Conservation (phyloP, 2,888 invertebrate genomes). For the Chydorus sphaericus region DNA sequence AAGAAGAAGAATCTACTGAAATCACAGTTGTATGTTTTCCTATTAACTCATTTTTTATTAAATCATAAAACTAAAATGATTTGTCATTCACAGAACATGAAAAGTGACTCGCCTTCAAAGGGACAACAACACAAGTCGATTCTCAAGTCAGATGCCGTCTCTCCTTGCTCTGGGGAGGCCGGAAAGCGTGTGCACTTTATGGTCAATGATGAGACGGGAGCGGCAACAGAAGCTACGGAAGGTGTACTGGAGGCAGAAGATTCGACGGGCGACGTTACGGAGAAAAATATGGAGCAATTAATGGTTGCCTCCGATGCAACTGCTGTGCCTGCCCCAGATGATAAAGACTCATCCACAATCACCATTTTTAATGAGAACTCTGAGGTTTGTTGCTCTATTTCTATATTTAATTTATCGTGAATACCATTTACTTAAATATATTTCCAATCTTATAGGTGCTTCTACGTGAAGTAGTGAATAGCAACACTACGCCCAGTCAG, state of each 20-base stretch:
- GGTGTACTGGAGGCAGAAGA: not conserved
- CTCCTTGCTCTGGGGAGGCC: not conserved
- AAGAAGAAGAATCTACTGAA: conserved; percentile 24
- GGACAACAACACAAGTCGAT: conserved; percentile 24
- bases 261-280: not conserved
- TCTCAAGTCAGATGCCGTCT: conserved; percentile 20
- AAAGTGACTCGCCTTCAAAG: not conserved
- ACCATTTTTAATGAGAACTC: conserved; percentile 19
- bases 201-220: not conserved
- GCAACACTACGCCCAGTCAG: not conserved
- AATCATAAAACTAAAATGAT: not conserved
- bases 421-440: not conserved
- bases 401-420: no score
- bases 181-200: conserved; percentile 9
- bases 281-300: not conserved
- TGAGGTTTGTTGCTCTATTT: conserved; percentile 1
- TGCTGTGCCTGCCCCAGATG: not conserved
- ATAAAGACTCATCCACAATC: conserved; percentile 7
- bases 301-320: not conserved
- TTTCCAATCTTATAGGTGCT: not conserved
- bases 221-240: not conserved
- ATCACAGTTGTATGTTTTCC: conserved; percentile 24
- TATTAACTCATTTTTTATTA: not conserved
- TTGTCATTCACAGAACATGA: not conserved
- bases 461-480: not conserved